Percentiles rank a stretch among this genome's conserved stretches.
phyloP scores from a whole-genome alignment of 2,113 vertebrate genomes.

The Rafetus swinhoei region DNA sequence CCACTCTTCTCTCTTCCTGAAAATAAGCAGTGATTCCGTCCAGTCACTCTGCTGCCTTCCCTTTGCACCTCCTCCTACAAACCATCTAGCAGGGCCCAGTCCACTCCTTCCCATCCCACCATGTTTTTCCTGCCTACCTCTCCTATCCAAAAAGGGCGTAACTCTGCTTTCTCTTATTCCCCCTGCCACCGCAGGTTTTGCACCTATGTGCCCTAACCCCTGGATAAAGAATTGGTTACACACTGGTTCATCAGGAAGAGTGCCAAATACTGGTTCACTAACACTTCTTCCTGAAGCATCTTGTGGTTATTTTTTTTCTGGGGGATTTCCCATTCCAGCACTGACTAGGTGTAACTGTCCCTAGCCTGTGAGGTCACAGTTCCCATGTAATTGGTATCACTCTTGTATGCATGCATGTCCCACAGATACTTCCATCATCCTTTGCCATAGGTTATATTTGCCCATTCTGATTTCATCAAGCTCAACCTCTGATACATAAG shows the following conservation, averaged over 20 bases:
- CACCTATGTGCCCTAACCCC: rapidly evolving
- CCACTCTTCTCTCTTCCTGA: neutral
- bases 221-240: neutral
- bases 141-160: neutral
- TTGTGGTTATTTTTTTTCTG: neutral
- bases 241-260: neutral
- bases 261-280: neutral
- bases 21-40: rapidly evolving
- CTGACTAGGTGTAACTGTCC: neutral
- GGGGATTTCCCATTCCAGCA: neutral
- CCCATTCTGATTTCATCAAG: neutral
- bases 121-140: neutral
- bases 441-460: neutral
- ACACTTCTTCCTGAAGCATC: neutral
- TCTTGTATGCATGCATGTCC: neutral
- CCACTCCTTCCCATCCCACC: neutral
- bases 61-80: neutral
- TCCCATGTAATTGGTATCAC: neutral
- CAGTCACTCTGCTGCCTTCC: neutral
- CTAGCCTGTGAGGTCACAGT: neutral
- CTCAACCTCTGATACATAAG: neutral
- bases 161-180: neutral
- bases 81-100: neutral
- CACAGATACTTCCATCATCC: neutral
- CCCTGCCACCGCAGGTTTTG: neutral